Evolutionary conservation across 2,888 invertebrate species (phyloP).

Genomic region (Apodemia hepburni): DNA sequence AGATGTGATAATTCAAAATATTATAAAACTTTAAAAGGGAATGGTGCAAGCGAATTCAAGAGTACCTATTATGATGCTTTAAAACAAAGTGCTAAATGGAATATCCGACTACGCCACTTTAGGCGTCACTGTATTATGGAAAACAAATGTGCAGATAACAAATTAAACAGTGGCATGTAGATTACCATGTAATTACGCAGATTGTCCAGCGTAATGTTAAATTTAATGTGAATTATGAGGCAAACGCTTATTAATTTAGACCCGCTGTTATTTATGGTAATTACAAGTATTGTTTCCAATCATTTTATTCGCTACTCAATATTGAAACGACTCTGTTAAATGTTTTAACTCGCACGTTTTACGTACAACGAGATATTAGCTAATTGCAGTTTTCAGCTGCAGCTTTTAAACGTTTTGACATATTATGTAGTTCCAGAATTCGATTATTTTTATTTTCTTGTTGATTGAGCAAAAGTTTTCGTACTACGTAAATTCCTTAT

Average conservation of each 20-base stretch:
- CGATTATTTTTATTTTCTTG: too few relatives aligned
- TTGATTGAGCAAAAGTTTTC: not conserved
- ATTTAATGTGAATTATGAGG: slow-evolving; percentile 57
- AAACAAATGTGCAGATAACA: slow-evolving; percentile 32
- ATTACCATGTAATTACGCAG: slow-evolving; percentile 50
- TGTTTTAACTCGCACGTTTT: not conserved
- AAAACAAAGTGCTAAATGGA: not conserved
- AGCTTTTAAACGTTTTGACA: too few relatives aligned
- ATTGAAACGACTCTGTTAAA: not conserved
- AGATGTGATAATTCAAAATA: too few relatives aligned
- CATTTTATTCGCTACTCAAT: slow-evolving; percentile 5
- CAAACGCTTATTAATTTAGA: slow-evolving; percentile 66
- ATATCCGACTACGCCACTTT: not conserved
- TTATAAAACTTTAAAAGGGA: too few relatives aligned
- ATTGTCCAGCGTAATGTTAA: slow-evolving; percentile 51
- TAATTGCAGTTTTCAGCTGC: too few relatives aligned
- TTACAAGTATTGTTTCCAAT: slow-evolving; percentile 32
- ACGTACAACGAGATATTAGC: not conserved
- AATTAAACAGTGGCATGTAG: slow-evolving; percentile 40
- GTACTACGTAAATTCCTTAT: not conserved
- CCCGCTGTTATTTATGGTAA: slow-evolving; percentile 57
- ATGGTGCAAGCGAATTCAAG: too few relatives aligned
- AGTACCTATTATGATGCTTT: too few relatives aligned
- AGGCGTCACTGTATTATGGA: not conserved
- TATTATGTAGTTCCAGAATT: too few relatives aligned